Conservation (phyloP, 2,888 invertebrate species). For the Mythimna impura region DNA sequence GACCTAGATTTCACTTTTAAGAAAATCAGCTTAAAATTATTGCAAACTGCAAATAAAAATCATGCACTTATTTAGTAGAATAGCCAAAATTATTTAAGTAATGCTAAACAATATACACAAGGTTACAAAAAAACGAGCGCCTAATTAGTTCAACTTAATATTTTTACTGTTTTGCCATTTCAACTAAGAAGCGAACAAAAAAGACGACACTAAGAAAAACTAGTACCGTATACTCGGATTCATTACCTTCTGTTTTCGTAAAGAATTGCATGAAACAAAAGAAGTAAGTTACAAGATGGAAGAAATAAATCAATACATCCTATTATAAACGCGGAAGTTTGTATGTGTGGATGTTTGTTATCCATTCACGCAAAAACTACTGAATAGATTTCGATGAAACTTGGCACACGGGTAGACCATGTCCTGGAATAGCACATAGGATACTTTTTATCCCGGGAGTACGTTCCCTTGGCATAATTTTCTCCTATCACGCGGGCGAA, state of each 20-base stretch:
- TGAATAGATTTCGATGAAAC: too few species aligned
- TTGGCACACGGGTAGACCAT: too few species aligned
- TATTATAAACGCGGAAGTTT: not conserved
- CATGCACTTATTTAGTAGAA: constrained; percentile 43
- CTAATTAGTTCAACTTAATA: constrained; percentile 49
- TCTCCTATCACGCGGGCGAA: too few species aligned
- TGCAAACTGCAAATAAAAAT: constrained; percentile 8
- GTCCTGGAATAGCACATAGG: too few species aligned
- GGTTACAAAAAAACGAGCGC: constrained; percentile 43
- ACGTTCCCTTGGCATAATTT: too few species aligned
- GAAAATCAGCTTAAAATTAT: constrained; percentile 1
- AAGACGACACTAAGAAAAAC: constrained; percentile 50
- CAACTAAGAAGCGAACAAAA: constrained; percentile 54
- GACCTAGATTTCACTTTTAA: not conserved
- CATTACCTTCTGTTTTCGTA: constrained; percentile 86
- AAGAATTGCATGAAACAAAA: constrained; percentile 87
- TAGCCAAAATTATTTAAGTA: constrained; percentile 18
- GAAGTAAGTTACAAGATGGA: constrained; percentile 62
- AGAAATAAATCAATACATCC: not conserved
- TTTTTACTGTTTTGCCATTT: constrained; percentile 26
- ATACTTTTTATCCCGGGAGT: too few species aligned
- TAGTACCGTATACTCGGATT: constrained; percentile 52
- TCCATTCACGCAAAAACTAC: too few species aligned
- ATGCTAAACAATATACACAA: constrained; percentile 27
- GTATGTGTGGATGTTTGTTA: too few species aligned